These are phyloP conservation scores for Pongo abelii DNA, from an alignment of 2,113 vertebrate species.

Conservation along the genomic window DNA sequence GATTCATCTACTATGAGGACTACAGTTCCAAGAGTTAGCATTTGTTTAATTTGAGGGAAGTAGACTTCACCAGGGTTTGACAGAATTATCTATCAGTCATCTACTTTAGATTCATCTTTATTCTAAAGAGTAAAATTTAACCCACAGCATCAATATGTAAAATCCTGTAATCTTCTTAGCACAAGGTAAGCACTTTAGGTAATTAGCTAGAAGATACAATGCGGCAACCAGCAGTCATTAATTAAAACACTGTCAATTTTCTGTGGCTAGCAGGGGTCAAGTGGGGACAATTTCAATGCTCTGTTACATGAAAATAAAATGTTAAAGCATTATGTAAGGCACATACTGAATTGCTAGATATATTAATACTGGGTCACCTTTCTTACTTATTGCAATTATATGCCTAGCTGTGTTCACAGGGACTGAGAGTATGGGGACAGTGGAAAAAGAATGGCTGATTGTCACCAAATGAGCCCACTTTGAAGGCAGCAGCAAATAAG, in stretches of 20 bases:
- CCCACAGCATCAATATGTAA: neutral
- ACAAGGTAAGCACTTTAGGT: neutral
- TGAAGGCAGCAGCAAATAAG: slow-evolving; percentile 7
- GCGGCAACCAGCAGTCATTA: slow-evolving; percentile 78
- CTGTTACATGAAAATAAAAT: slow-evolving; percentile 73
- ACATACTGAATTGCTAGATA: slow-evolving; percentile 57
- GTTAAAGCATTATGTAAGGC: slow-evolving; percentile 63
- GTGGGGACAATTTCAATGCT: slow-evolving; percentile 82
- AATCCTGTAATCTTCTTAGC: neutral
- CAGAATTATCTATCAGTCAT: neutral
- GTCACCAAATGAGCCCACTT: neutral
- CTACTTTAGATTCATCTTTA: neutral
- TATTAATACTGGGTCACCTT: slow-evolving; percentile 78
- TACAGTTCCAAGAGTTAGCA: neutral
- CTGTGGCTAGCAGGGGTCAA: slow-evolving; percentile 78
- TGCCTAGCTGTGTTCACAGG: neutral
- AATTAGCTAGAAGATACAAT: neutral
- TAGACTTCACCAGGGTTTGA: neutral
- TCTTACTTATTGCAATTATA: slow-evolving; percentile 75
- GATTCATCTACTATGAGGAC: neutral
- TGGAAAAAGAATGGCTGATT: accelerated
- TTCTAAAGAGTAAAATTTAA: neutral
- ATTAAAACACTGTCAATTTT: slow-evolving; percentile 85
- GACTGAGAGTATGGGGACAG: neutral
- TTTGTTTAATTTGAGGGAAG: neutral